Base-by-base conservation (phyloP, 37 sponge, comb jelly and placozoan species). In the Halisarca cf. caerulea region DNA sequence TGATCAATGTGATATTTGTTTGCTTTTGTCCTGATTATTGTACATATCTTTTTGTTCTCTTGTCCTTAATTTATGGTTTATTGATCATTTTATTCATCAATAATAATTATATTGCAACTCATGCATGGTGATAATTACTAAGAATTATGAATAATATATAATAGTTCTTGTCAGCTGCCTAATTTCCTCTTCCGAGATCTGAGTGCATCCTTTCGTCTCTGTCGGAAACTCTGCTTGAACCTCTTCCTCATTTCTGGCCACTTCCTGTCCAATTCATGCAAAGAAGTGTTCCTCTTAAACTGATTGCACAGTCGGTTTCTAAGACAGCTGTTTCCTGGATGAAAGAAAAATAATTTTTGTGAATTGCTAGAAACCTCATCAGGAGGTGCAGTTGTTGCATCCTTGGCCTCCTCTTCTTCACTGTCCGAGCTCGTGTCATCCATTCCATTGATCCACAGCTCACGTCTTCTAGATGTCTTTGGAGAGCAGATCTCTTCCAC, bases 321-420 rank as follows among this genome's bases (percentile, higher is more conserved):
- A 32, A 86, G 45, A 2, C 9, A 32, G 5, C 27, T 30, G 51
- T 32, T 66, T 58, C 59, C 0, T 7, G 86, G 59, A 38, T 90
- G 90, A 39, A 90, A 90, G 59, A 87, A 87, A 34, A 90, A 90
- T 41, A 85, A 25, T 2, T 4, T 35, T 73, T 36, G n/a, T 47
- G 33, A 43, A 21, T 25, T 42, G 79, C 51, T 25, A 3, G 39
- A 30, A n/a, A n/a, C n/a, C n/a, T 33, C 15, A 32, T 3, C 3
- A 71, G 73, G 73, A 11, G 3, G 37, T 3, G 18, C 73, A 11
- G 37, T 2, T 2, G 37, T 24, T 20, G 21, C 3, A 6, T 24
- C 36, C 37, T 24, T 17, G 6, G 73, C 32, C 21, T 20, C 3
- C 24, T 6, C 5, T 20, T 71, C 73, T 32, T 32, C 35, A 6